Evolutionary conservation across 2,113 vertebrate genomes (phyloP), one percentile per base, ranked within the genome.

Genomic region (Actenoides hombroni): DNA sequence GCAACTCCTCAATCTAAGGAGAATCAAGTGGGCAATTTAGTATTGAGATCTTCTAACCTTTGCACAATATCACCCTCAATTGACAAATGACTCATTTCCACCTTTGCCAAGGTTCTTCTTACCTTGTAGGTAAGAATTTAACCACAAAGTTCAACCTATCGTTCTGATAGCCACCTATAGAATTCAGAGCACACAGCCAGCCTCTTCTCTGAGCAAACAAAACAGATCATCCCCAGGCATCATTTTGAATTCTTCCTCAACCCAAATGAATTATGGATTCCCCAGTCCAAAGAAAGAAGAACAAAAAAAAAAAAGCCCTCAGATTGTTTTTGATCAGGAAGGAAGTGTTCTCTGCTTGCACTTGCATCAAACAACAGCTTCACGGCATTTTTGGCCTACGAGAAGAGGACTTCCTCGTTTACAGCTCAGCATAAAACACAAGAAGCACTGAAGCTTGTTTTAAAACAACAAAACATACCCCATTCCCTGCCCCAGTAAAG

Each of bases 181-280:
- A 95, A 84, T 90, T 95, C 76, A 73, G 95, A 96, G 96, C 95
- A 97, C 93, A 97, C 96, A 97, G 96, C 95, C 95, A 97, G 96
- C 94, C 94, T 97, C 90, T 95, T 80, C 81, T 76, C 94, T 75
- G 77, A 93, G 92, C 94, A 92, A 92, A 82, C 39, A 73, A 44
- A 35, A 4, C 56, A 3, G 3, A 7, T 37, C 16, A 39, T 24
- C 35, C 82, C 78, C 91, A 90, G 61, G 53, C 65, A 46, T 1
- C 11, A 48, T 54, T 65, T 49, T 15, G 3, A 39, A 19, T 3
- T 51, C 80, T 89, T 42, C n/a, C 88, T 88, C 56, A 26, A 68
- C 76, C 75, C 90, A 44, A 59, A 37, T 8, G 7, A 67, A 71
- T 68, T 1, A 18, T 53, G 39, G 76, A 70, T 74, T 84, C 65